Evolutionary conservation across 2,888 invertebrate species (phyloP).

Genomic region (Epinotia brunnichana): DNA sequence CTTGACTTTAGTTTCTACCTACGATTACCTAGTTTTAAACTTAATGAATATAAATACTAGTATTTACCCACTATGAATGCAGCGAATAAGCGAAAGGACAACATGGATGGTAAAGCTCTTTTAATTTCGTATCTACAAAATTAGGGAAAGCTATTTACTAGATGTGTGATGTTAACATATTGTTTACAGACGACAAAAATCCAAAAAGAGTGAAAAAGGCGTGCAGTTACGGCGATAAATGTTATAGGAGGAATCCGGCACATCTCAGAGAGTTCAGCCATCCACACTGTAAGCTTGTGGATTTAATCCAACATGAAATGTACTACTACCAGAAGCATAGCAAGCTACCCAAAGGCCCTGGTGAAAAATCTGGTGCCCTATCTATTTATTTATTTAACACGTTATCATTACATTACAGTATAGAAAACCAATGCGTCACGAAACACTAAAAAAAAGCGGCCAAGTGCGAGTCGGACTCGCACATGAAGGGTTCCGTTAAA

Average conservation of each 20-base stretch:
- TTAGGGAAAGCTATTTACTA: not conserved
- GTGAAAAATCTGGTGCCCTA: too few species aligned
- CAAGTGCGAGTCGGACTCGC: too few species aligned
- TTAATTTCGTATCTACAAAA: not conserved
- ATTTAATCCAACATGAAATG: too few species aligned
- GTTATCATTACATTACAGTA: too few species aligned
- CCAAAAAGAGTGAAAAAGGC: slow-evolving; percentile 73
- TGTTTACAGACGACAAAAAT: slow-evolving; percentile 61
- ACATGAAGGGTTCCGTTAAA: too few species aligned
- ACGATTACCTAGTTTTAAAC: slow-evolving; percentile 68
- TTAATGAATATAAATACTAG: slow-evolving; percentile 38
- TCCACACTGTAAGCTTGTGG: slow-evolving; percentile 87
- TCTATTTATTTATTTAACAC: too few species aligned
- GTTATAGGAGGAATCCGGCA: slow-evolving; percentile 92
- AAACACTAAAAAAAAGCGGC: too few species aligned
- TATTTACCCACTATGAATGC: slow-evolving; percentile 52
- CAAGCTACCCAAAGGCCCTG: too few species aligned
- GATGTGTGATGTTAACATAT: slow-evolving; percentile 44
- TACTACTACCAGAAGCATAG: too few species aligned
- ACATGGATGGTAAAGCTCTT: slow-evolving; percentile 53
- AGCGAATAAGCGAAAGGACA: slow-evolving; percentile 57
- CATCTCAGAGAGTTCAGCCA: slow-evolving; percentile 93
- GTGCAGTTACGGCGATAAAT: slow-evolving; percentile 90
- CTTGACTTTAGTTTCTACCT: not conserved
- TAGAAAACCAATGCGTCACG: too few species aligned